Conservation (phyloP, 2,888 invertebrate species). For the Mythimna vitellina region DNA sequence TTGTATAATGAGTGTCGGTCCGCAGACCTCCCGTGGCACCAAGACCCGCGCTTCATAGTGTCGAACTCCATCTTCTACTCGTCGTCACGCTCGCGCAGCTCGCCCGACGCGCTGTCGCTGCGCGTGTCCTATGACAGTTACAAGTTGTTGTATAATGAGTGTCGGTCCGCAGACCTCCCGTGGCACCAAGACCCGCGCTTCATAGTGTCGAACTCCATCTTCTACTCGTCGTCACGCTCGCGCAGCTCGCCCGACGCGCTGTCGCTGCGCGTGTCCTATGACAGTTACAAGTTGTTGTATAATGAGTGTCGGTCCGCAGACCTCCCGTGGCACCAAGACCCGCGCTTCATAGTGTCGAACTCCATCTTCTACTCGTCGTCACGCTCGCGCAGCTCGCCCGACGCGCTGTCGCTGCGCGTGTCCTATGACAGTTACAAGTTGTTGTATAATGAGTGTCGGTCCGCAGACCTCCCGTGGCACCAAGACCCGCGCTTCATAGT, state of each 20-base stretch:
- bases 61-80: slow-evolving; percentile 83
- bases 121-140: slow-evolving; percentile 78
- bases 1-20: not conserved
- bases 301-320: not conserved
- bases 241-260: too few relatives aligned
- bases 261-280: too few relatives aligned
- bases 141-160: slow-evolving; percentile 51
- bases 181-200: too few relatives aligned
- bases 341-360: too few relatives aligned
- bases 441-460: not conserved
- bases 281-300: not conserved
- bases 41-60: slow-evolving; percentile 78
- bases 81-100: slow-evolving; percentile 61
- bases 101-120: slow-evolving; percentile 53
- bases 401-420: too few relatives aligned
- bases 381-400: too few relatives aligned
- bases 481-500: slow-evolving; percentile 79
- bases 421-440: not conserved
- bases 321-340: too few relatives aligned
- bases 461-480: slow-evolving; percentile 85
- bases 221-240: too few relatives aligned
- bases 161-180: too few relatives aligned
- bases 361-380: too few relatives aligned
- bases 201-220: too few relatives aligned
- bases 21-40: slow-evolving; percentile 86